Conservation (phyloP, 2,113 vertebrate species). For the Delphinus delphis region DNA sequence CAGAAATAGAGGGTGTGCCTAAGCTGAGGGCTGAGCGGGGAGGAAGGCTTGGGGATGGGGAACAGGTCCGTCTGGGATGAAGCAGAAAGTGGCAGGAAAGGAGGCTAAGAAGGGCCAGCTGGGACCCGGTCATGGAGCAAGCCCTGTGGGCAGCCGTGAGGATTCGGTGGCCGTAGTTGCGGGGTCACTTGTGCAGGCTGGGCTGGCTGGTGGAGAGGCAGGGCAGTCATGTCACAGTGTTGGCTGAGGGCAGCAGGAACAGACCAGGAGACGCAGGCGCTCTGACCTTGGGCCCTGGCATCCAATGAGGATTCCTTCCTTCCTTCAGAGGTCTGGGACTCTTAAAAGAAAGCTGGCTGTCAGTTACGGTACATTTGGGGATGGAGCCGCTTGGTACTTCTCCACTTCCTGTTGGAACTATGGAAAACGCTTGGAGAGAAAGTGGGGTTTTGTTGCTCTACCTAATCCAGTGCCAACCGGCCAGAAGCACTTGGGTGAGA, state of each 20-base stretch:
- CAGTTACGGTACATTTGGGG: background rate
- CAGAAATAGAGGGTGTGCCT: background rate
- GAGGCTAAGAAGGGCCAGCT: background rate
- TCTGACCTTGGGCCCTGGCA: background rate
- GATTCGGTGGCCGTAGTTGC: background rate
- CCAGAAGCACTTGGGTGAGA: background rate
- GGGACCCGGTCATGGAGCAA: background rate
- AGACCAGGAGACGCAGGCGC: background rate
- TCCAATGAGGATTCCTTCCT: background rate
- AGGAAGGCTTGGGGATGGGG: background rate
- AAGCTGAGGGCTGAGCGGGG: background rate
- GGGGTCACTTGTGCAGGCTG: background rate
- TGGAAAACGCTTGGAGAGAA: background rate
- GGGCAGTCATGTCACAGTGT: background rate
- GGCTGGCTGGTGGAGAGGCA: background rate
- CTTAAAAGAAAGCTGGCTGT: background rate
- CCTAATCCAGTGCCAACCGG: background rate
- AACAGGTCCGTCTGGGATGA: background rate
- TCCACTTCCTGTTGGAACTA: background rate
- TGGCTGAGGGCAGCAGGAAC: background rate
- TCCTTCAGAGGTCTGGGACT: background rate
- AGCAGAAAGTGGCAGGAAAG: background rate
- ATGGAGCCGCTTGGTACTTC: background rate
- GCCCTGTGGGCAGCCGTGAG: background rate
- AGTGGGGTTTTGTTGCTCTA: background rate